phyloP scores from a whole-genome alignment of 2,888 invertebrate genomes.

The Blera fallax region DNA sequence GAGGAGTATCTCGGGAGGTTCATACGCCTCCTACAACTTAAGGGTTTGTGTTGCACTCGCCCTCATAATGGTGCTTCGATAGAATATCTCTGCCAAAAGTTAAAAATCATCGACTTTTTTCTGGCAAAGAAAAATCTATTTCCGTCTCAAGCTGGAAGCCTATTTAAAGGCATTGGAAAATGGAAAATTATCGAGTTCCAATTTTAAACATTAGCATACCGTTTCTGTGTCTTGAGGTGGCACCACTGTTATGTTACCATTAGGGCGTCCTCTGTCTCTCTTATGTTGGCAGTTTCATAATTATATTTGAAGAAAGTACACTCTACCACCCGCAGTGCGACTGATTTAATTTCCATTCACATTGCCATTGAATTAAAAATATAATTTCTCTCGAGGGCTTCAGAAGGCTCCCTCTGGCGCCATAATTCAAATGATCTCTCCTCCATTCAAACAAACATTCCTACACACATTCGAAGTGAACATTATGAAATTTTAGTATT shows the following conservation, averaged over 20 bases:
- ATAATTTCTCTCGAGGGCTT: slow-evolving; percentile 41
- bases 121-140: no score
- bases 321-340: slow-evolving; percentile 13
- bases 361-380: slow-evolving; percentile 45
- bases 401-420: slow-evolving; percentile 10
- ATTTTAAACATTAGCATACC: no score
- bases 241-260: neutral
- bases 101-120: no score
- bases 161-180: no score
- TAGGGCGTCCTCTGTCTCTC: neutral
- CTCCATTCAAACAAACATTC: slow-evolving; percentile 12
- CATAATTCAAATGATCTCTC: slow-evolving; percentile 52
- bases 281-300: neutral
- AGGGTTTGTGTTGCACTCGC: no score
- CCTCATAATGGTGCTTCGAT: no score
- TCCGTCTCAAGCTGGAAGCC: no score
- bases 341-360: slow-evolving; percentile 54
- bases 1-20: no score
- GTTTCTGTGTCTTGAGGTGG: neutral
- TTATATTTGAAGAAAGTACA: slow-evolving; percentile 2
- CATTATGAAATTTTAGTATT: slow-evolving; percentile 51
- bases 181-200: no score
- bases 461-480: slow-evolving; percentile 30
- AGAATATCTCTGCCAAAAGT: no score
- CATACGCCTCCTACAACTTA: no score